These are phyloP conservation scores for Siderastrea radians DNA, from an alignment of 92 coral and sea anemone species.

Conservation along the genomic window DNA sequence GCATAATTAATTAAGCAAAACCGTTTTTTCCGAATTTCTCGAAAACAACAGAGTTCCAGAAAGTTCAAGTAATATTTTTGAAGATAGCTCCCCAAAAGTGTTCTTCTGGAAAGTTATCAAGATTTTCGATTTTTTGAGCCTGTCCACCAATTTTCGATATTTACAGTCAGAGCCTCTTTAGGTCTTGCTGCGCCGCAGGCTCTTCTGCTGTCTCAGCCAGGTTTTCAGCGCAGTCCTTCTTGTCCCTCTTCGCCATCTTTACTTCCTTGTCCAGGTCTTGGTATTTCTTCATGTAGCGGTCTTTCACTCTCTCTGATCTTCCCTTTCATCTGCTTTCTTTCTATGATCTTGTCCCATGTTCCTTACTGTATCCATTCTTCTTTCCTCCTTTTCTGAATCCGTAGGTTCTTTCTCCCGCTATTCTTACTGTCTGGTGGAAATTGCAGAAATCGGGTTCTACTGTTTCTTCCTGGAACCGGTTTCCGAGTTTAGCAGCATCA, in stretches of 20 bases:
- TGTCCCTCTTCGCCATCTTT: slow-evolving; percentile 20
- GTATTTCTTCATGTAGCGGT: slow-evolving; percentile 10
- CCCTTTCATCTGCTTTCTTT: slow-evolving; percentile 15
- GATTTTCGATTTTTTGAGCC: too few relatives aligned
- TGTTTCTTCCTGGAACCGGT: background rate
- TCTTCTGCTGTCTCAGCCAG: slow-evolving; percentile 18
- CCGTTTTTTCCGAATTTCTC: too few relatives aligned
- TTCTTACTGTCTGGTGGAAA: slow-evolving; percentile 18
- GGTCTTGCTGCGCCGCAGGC: slow-evolving; percentile 19
- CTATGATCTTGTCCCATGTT: background rate
- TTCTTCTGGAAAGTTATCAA: too few relatives aligned
- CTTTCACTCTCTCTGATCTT: slow-evolving; percentile 25
- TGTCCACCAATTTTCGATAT: too few relatives aligned
- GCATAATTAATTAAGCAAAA: too few relatives aligned
- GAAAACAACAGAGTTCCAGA: too few relatives aligned
- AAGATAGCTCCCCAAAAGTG: too few relatives aligned
- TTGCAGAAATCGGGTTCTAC: background rate
- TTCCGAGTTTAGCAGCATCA: too few relatives aligned
- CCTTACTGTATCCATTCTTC: slow-evolving; percentile 7
- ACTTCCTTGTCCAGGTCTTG: slow-evolving; percentile 25
- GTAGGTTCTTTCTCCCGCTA: slow-evolving; percentile 11
- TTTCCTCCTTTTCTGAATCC: slow-evolving; percentile 22
- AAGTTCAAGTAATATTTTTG: too few relatives aligned
- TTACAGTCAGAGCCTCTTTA: background rate
- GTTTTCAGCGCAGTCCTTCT: background rate